Evolutionary conservation across 1,140 invertebrate species (phyloP).

Genomic region (Euglossa dilemma): DNA sequence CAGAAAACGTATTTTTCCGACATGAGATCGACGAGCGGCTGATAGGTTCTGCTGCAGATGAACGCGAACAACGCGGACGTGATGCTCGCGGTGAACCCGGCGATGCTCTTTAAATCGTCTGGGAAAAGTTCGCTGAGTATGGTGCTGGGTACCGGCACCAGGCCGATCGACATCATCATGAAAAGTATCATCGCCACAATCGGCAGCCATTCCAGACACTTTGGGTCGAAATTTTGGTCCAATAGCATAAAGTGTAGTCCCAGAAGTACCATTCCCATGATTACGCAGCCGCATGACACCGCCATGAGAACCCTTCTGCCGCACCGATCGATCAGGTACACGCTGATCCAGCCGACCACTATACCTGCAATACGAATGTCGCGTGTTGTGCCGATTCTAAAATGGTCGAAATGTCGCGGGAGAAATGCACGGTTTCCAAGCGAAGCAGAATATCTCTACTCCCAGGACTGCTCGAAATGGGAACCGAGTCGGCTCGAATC

Average conservation of each 20-base stretch:
- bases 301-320: slow-evolving; percentile 88
- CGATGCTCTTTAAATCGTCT: slow-evolving; percentile 86
- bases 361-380: slow-evolving; percentile 41
- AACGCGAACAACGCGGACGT: slow-evolving; percentile 89
- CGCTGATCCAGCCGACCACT: slow-evolving; percentile 35
- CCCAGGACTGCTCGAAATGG: too few relatives aligned
- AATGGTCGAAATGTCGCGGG: background rate
- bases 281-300: slow-evolving; percentile 84
- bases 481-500: too few relatives aligned
- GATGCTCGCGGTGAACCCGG: slow-evolving; percentile 87
- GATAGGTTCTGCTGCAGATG: slow-evolving; percentile 88
- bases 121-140: slow-evolving; percentile 90
- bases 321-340: slow-evolving; percentile 85
- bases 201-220: slow-evolving; percentile 63
- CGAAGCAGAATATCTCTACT: too few relatives aligned
- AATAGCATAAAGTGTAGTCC: slow-evolving; percentile 86
- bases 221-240: slow-evolving; percentile 80
- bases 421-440: too few relatives aligned
- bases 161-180: slow-evolving; percentile 84
- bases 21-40: slow-evolving; percentile 84
- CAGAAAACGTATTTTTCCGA: slow-evolving; percentile 88
- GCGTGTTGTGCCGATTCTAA: background rate
- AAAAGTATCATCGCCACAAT: slow-evolving; percentile 56
- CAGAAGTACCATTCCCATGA: slow-evolving; percentile 82
- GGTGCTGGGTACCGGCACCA: slow-evolving; percentile 88